Evolutionary conservation across 2,113 vertebrate genomes (phyloP).

Genomic region (Engystomops pustulosus): DNA sequence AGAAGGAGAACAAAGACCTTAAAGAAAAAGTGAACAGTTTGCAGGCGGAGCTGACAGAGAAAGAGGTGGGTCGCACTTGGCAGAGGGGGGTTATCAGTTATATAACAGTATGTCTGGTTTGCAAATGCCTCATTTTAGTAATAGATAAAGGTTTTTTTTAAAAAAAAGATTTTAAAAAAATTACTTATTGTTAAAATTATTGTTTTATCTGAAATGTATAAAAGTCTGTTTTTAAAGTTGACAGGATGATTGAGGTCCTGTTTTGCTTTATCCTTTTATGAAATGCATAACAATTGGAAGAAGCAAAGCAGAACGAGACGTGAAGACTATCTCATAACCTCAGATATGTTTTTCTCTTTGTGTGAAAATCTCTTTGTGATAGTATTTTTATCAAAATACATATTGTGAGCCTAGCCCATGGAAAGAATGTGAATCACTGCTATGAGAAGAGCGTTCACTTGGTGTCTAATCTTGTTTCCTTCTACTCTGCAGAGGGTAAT

Average conservation of each 20-base stretch:
- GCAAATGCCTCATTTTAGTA: background rate
- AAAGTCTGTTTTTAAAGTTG: too few species aligned
- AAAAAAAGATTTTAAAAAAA: too few species aligned
- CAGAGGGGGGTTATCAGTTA: background rate
- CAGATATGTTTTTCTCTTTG: background rate
- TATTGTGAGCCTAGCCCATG: conserved; percentile 1
- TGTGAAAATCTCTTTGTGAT: background rate
- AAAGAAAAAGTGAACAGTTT: conserved; percentile 89
- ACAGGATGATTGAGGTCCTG: too few species aligned
- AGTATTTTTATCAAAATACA: background rate
- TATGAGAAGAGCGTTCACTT: too few species aligned
- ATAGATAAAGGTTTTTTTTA: too few species aligned
- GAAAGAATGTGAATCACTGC: conserved; percentile 40
- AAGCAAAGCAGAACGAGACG: background rate
- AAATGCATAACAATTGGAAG: background rate
- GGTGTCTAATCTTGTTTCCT: too few species aligned
- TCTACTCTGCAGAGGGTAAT: too few species aligned
- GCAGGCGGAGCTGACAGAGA: conserved; percentile 93
- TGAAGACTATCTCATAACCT: background rate
- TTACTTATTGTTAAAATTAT: too few species aligned
- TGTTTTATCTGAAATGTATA: too few species aligned
- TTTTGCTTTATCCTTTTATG: too few species aligned
- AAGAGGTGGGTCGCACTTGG: conserved; percentile 84
- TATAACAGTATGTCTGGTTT: background rate
- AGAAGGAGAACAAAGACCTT: conserved; percentile 93